Base-by-base conservation (phyloP, 2,888 invertebrate species). In the Nomada fabriciana region DNA sequence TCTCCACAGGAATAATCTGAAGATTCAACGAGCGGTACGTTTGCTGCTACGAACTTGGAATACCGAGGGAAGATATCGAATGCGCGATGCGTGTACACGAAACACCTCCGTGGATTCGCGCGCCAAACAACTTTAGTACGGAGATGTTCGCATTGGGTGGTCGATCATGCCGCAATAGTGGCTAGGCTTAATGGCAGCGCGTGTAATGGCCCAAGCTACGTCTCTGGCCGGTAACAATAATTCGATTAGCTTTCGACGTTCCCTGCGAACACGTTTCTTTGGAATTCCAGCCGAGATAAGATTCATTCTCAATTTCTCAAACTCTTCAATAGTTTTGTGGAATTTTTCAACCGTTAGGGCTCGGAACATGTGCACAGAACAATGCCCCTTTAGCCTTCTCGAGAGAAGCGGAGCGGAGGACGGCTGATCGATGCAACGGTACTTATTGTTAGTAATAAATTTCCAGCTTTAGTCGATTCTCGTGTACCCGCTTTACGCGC, bases 271-370 rank as follows among this genome's bases (percentile, higher is more conserved):
- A 52, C 11, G 20, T 18, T 50, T 23, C 10, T 36, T 13, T 23
- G 29, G n/a, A 23, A 59, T 52, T 52, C 68, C 42, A 25, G 3
- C 13, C 29, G 2, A n/a, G n/a, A 23, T 11, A 3, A 1, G 52
- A n/a, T n/a, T n/a, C n/a, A n/a, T n/a, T n/a, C n/a, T n/a, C n/a
- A n/a, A n/a, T n/a, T n/a, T n/a, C n/a, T n/a, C n/a, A n/a, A n/a
- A n/a, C n/a, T n/a, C n/a, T n/a, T n/a, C n/a, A n/a, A n/a, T n/a
- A n/a, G 53, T 80, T 79, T 80, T 67, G 42, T 80, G 43, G 72
- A 53, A 80, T 80, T 81, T 80, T 81, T 73, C n/a, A 73, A 72
- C 80, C 80, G 80, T 81, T 81, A 73, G 55, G 25, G 20, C 55
- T 25, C 50, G 53, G 42, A n/a, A 55, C 60, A 10, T 2, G 43